Conservation (phyloP, 2,888 invertebrate species). For the Drosophila melanosoma region DNA sequence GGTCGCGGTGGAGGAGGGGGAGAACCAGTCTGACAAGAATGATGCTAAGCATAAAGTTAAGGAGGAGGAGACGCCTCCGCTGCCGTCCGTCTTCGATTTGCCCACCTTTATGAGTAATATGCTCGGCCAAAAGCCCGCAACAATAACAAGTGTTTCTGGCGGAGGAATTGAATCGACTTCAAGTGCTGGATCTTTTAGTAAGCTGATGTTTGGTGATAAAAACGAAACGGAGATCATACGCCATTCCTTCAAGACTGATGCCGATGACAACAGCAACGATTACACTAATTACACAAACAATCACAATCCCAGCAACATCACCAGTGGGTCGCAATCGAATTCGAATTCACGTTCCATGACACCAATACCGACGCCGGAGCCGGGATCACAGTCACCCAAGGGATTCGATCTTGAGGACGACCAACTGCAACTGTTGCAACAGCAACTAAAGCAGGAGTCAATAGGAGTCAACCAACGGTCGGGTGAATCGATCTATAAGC, state of each 20-base stretch:
- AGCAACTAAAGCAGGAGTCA: background rate
- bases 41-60: constrained; percentile 3
- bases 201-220: constrained; percentile 43
- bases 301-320: constrained; percentile 5
- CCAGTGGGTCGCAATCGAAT: constrained; percentile 47
- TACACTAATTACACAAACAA: background rate
- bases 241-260: constrained; percentile 68
- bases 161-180: background rate
- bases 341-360: constrained; percentile 76
- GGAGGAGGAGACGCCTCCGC: constrained; percentile 47
- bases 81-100: constrained; percentile 69
- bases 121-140: constrained; percentile 36
- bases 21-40: constrained; percentile 14
- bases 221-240: constrained; percentile 46
- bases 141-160: background rate
- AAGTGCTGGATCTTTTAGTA: constrained; percentile 26
- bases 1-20: constrained; percentile 11
- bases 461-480: background rate
- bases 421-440: background rate
- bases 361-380: constrained; percentile 74
- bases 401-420: constrained; percentile 27
- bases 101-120: constrained; percentile 71
- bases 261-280: constrained; percentile 28
- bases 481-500: constrained; percentile 64
- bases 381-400: constrained; percentile 75